Conservation (phyloP, 2,113 vertebrate species). For the Vulpes ferrilata region DNA sequence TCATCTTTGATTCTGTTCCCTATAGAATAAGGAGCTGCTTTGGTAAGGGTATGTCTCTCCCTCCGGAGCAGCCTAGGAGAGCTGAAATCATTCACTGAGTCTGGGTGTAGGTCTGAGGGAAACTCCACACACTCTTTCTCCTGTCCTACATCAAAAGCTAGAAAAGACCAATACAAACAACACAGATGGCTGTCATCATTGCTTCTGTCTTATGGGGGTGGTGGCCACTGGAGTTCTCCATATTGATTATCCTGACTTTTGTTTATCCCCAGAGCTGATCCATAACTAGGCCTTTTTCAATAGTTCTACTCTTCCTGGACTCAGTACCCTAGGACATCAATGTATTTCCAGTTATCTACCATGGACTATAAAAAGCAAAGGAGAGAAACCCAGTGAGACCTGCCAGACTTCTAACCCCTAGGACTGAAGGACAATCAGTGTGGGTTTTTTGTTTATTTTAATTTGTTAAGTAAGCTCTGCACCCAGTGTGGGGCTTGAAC, state of each 20-base stretch:
- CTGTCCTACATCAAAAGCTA: neutral
- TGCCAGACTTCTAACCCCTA: neutral
- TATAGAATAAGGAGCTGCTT: neutral
- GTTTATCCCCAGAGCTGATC: neutral
- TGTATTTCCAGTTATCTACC: constrained; percentile 54
- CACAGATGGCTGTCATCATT: neutral
- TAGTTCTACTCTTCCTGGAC: neutral
- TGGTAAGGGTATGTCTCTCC: neutral
- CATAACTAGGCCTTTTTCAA: neutral
- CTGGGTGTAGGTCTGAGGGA: neutral
- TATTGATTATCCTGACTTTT: neutral
- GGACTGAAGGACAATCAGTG: neutral
- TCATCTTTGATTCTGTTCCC: neutral
- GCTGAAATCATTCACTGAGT: neutral
- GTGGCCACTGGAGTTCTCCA: neutral
- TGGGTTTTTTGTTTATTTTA: neutral
- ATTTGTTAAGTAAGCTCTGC: neutral
- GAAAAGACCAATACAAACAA: neutral
- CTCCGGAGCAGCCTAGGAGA: constrained; percentile 7
- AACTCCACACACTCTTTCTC: neutral
- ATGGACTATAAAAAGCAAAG: neutral
- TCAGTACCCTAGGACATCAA: neutral
- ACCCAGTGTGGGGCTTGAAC: neutral
- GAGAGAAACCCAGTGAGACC: constrained; percentile 35
- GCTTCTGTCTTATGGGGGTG: neutral